Percentiles rank a stretch among this genome's conserved stretches.
Evolutionary conservation across 2,888 invertebrate genomes (phyloP).

Genomic region (Deroplatys truncata): DNA sequence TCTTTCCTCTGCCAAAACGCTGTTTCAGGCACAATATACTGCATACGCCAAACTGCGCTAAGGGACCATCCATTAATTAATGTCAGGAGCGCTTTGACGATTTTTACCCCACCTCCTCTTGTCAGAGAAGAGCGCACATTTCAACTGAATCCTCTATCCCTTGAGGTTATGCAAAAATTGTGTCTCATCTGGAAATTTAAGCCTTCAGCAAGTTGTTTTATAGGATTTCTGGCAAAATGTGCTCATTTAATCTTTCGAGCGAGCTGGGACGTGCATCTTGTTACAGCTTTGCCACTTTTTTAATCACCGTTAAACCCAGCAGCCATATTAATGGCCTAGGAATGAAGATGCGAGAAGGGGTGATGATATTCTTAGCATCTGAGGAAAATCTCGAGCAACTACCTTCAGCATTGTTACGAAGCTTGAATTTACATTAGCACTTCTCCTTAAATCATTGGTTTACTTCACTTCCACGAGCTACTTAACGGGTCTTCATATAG

Average conservation of each 20-base stretch:
- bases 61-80: background rate
- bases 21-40: background rate
- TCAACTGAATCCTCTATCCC: background rate
- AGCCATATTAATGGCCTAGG: background rate
- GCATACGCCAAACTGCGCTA: background rate
- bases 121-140: background rate
- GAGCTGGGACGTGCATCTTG: background rate
- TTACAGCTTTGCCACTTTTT: background rate
- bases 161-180: background rate
- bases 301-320: background rate
- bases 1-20: background rate
- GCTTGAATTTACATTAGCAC: no score
- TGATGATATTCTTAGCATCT: no score
- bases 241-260: background rate
- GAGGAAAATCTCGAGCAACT: background rate
- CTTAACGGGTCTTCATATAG: no score
- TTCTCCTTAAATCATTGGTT: no score
- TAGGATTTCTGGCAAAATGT: background rate
- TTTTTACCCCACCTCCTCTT: background rate
- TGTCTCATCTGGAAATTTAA: background rate
- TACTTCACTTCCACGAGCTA: no score
- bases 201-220: background rate
- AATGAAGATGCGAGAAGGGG: background rate
- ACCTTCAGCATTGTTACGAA: background rate
- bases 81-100: background rate